Evolutionary conservation across 2,888 invertebrate species (phyloP), one percentile per base, ranked within the genome.

Genomic region (Epinotia ramella): DNA sequence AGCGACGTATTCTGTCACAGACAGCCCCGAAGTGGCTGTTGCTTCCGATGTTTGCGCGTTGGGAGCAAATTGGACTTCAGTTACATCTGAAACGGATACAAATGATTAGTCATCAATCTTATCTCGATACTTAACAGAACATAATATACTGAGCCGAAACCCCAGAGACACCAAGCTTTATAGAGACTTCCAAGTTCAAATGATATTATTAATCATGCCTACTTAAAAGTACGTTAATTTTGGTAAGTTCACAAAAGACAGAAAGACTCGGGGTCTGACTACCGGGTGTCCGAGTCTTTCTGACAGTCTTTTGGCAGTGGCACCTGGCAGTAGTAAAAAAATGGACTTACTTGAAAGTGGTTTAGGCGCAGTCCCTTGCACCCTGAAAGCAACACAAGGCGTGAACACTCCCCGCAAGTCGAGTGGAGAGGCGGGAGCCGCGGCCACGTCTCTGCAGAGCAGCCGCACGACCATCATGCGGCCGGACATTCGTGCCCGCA

Each of bases 301-400:
- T 16, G 16, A 28, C 24, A 28, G 24, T 28, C 24, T 28, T 28
- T 28, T 28, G 24, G 24, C 49, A 49, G 49, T 4, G 13, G 5
- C 49, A n/a, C 40, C 40, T 40, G 40, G 9, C 7, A 40, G 9
- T 9, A 40, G 7, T 40, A 40, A 7, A 40, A 33, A 7, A 40
- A 9, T 7, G 11, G 44, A 83, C 95, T 94, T 91, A 96, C 96
- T 96, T 79, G 92, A 95, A 11, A 95, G 87, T 83, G 95, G 94
- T 86, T 95, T 96, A 1, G 95, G 96, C 13, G 97, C 97, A 56
- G 97, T 96, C 71, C 98, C 98, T 81, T 97, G 97, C 9, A 98
- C 96, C 79, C 98, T 95, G 84, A 98, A 98, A 4, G 97, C 97
- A 65, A 98, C 97, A 85, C 98, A 98, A 0, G 98, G 98, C 2